Base-by-base conservation (phyloP, 2,888 invertebrate genomes). In the Dusona sp. region DNA sequence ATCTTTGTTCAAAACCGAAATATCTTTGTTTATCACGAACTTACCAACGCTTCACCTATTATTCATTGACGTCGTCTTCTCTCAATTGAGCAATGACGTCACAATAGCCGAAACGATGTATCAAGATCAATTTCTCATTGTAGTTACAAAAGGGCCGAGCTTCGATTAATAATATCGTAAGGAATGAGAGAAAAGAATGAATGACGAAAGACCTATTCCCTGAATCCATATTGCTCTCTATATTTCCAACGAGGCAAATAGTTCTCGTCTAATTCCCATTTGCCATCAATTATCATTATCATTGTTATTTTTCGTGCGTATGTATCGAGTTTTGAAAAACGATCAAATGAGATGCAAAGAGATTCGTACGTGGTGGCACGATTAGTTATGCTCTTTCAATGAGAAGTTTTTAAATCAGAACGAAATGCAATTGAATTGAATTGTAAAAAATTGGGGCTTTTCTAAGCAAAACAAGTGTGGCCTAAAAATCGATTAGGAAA, bases 221-320 rank as follows among this genome's bases (percentile, higher is more conserved):
- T 54, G 42, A 77, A 65, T 72, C 45, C 45, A 77, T 77, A 84
- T 84, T 80, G 54, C 33, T n/a, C 72, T 80, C 77, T 72, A 65
- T 68, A 72, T 80, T 65, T 48, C 13, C 13, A 45, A 72, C 74
- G 77, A 77, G 48, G 61, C 61, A 22, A 68, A 51, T 72, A 64
- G 22, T 22, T 13, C 54, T 72, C 42, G 57, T 70, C 42, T 42
- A 74, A 57, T 68, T 67, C 45, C 75, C 67, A 45, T 82, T 75
- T 51, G 19, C 51, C 65, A 51, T 51, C 73, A 48, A 72, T 65
- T 48, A 25, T 38, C 38, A n/a, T 45, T 45, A 38, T 45, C 13
- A 25, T 45, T 68, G 13, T 8, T 25, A 6, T 42, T n/a, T 2
- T 42, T 42, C 42, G 1, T 13, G 4, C n/a, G 13, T 42, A 22